These are phyloP conservation scores for Dromas ardeola DNA, from an alignment of 2,113 vertebrate species.

Conservation along the genomic window DNA sequence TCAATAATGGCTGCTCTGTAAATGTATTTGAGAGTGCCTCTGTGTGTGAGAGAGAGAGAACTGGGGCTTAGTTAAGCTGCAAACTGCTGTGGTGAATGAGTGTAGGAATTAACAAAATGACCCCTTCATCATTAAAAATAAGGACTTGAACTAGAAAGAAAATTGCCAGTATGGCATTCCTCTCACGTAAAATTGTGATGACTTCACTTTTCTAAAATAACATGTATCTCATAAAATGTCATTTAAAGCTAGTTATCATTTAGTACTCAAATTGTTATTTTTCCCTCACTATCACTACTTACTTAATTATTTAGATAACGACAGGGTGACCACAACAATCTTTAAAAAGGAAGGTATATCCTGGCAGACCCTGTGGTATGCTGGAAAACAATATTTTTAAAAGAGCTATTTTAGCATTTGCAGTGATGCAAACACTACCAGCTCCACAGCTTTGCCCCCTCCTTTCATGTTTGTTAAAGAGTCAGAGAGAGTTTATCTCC, in stretches of 20 bases:
- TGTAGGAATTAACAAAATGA: slow-evolving; percentile 23
- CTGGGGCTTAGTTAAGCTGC: neutral
- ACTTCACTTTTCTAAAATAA: neutral
- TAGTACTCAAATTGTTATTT: neutral
- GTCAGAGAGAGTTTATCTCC: neutral
- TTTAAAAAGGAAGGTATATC: neutral
- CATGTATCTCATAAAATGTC: neutral
- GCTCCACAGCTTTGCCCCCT: neutral
- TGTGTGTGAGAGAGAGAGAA: neutral
- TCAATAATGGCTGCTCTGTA: slow-evolving; percentile 39
- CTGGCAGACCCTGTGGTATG: neutral
- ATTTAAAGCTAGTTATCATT: neutral
- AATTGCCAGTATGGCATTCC: neutral
- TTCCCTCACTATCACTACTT: neutral
- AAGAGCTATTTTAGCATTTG: neutral
- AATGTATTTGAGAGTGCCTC: slow-evolving; percentile 3
- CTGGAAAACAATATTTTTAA: neutral
- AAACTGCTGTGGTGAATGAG: neutral
- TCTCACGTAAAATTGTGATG: neutral
- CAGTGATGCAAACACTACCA: neutral
- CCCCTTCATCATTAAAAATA: slow-evolving; percentile 5
- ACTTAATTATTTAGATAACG: slow-evolving; percentile 31
- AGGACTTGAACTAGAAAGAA: neutral
- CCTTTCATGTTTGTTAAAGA: neutral
- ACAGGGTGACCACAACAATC: neutral